Percentiles rank a stretch among this genome's conserved stretches.
These are phyloP conservation scores for Neocrepidodera transversa DNA, from an alignment of 2,888 invertebrate genomes.

Conservation along the genomic window DNA sequence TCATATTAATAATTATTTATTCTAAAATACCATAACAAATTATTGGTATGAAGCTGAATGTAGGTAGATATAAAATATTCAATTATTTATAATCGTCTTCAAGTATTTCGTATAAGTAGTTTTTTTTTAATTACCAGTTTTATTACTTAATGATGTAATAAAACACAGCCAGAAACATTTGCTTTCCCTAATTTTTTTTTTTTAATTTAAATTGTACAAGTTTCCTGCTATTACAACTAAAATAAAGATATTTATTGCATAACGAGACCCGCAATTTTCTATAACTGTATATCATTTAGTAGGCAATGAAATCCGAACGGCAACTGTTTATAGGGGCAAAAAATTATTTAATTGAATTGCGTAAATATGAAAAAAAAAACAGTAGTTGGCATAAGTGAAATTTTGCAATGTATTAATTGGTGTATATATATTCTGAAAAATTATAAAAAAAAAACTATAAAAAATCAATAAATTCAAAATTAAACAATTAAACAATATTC, in stretches of 20 bases:
- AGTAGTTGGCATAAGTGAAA: constrained; percentile 3
- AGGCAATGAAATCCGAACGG: constrained; percentile 1
- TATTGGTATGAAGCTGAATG: too few species aligned
- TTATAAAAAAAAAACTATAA: too few species aligned
- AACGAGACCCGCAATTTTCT: constrained; percentile 8
- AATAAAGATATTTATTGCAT: not conserved
- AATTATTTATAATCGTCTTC: too few species aligned
- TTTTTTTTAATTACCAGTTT: too few species aligned
- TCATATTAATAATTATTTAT: too few species aligned
- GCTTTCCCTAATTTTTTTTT: not conserved
- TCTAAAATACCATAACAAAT: too few species aligned
- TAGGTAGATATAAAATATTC: too few species aligned
- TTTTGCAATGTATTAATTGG: constrained; percentile 4
- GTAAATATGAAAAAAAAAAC: constrained; percentile 1
- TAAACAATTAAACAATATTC: too few species aligned
- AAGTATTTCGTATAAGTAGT: too few species aligned
- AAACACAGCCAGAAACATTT: not conserved
- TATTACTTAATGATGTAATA: not conserved
- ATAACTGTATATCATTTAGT: not conserved
- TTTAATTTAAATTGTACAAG: not conserved
- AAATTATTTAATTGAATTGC: constrained; percentile 11
- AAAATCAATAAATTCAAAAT: too few species aligned
- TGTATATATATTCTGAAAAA: too few species aligned
- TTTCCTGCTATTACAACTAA: not conserved
- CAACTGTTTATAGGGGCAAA: constrained; percentile 5